Conservation (phyloP, 2,113 vertebrate genomes). For the Anolis carolinensis region DNA sequence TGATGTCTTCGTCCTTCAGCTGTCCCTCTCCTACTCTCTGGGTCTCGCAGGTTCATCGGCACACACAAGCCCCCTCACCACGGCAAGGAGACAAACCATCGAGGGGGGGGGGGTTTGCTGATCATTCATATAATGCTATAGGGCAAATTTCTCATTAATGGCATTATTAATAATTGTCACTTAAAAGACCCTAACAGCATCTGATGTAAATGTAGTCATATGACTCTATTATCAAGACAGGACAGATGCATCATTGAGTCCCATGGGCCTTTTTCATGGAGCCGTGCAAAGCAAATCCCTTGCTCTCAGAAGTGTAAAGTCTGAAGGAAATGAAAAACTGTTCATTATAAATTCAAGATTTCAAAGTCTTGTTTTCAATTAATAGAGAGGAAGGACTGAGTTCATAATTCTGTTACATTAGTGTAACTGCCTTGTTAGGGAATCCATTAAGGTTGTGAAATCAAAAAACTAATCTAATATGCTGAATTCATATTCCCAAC, state of each 20-base stretch:
- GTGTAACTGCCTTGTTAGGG: neutral
- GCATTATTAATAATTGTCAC: conserved; percentile 62
- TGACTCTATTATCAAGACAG: conserved; percentile 28
- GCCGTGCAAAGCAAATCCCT: conserved; percentile 25
- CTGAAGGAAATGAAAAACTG: conserved; percentile 58
- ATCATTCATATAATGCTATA: conserved; percentile 43
- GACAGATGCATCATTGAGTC: conserved; percentile 58
- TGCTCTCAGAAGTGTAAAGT: conserved; percentile 14
- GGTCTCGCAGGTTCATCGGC: too few species aligned
- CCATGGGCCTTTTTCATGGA: conserved; percentile 32
- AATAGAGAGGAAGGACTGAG: conserved; percentile 2
- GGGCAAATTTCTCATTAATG: conserved; percentile 64
- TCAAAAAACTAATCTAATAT: neutral
- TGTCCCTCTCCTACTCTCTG: too few species aligned
- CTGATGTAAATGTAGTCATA: conserved; percentile 58
- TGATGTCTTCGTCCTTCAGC: too few species aligned
- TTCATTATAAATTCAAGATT: conserved; percentile 43
- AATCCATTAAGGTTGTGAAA: conserved; percentile 2
- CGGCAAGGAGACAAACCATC: too few species aligned
- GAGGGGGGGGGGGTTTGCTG: too few species aligned
- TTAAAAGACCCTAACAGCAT: conserved; percentile 48
- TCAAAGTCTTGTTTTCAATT: conserved; percentile 58
- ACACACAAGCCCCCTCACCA: too few species aligned
- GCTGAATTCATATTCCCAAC: neutral
- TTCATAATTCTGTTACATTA: conserved; percentile 17